phyloP scores from a whole-genome alignment of 2,113 vertebrate species.

The Peucedramus taeniatus region DNA sequence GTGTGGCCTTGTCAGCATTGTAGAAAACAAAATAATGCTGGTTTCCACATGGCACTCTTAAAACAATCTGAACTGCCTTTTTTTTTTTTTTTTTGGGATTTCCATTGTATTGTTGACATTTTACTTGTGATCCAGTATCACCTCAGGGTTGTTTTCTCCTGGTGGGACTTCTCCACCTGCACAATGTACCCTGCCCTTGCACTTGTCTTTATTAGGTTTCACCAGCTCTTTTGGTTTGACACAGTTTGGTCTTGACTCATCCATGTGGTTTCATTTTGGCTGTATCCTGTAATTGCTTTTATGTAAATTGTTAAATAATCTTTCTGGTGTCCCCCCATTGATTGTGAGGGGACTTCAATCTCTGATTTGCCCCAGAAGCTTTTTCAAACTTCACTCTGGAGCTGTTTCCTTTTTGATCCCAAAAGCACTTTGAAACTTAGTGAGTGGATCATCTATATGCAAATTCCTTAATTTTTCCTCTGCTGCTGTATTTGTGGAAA shows the following conservation, averaged over 20 bases:
- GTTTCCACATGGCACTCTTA: not conserved
- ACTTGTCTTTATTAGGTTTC: not conserved
- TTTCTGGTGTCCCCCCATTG: not conserved
- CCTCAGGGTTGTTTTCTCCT: not conserved
- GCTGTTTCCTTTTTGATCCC: not conserved
- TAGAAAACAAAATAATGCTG: not conserved
- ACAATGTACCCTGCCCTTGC: fast-evolving
- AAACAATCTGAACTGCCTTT: not conserved
- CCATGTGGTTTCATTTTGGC: not conserved
- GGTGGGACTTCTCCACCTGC: not conserved
- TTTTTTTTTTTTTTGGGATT: not conserved
- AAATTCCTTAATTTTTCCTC: not conserved
- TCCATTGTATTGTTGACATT: not conserved
- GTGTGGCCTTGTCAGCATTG: not conserved
- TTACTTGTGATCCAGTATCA: not conserved
- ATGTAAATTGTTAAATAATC: not conserved
- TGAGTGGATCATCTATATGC: not conserved
- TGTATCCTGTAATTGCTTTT: not conserved
- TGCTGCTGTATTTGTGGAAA: not conserved
- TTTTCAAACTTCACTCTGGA: not conserved
- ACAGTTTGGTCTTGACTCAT: not conserved
- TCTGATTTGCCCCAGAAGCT: not conserved
- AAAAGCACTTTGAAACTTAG: not conserved
- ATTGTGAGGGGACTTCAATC: not conserved
- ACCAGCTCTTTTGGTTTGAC: not conserved